phyloP scores from a whole-genome alignment of 2,113 vertebrate genomes.

The Trachemys scripta region DNA sequence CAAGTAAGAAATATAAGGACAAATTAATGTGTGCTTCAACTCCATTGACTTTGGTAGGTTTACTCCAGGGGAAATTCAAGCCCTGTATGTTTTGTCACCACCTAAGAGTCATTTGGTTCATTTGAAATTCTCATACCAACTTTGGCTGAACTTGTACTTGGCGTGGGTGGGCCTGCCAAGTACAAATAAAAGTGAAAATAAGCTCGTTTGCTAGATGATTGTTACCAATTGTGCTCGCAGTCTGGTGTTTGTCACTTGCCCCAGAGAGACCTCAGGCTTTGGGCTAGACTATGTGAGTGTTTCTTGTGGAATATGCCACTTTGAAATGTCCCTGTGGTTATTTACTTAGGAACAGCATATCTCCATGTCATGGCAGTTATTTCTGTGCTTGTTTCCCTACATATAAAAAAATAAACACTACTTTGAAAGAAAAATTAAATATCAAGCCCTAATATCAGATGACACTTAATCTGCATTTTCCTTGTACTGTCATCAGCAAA shows the following conservation, averaged over 20 bases:
- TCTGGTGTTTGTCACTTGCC: background rate
- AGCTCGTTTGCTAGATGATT: background rate
- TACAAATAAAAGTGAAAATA: background rate
- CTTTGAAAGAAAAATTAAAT: conserved; percentile 18
- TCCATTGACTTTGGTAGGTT: background rate
- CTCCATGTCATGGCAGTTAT: background rate
- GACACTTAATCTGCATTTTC: background rate
- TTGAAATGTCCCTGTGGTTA: background rate
- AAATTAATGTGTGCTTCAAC: background rate
- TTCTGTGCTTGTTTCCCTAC: background rate
- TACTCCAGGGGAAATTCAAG: background rate
- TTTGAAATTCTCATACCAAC: background rate
- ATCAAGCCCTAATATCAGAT: background rate
- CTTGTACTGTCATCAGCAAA: background rate
- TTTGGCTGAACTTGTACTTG: background rate
- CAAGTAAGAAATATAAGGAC: background rate
- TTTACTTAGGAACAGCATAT: background rate
- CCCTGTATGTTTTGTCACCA: background rate
- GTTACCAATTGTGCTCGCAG: background rate
- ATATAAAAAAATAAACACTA: background rate
- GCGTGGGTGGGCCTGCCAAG: background rate
- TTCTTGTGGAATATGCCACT: background rate
- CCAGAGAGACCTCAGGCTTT: background rate
- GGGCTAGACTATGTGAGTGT: background rate
- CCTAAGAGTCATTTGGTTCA: background rate